These are phyloP conservation scores for Drosophila ustulata DNA, from an alignment of 2,888 invertebrate species.

Conservation along the genomic window DNA sequence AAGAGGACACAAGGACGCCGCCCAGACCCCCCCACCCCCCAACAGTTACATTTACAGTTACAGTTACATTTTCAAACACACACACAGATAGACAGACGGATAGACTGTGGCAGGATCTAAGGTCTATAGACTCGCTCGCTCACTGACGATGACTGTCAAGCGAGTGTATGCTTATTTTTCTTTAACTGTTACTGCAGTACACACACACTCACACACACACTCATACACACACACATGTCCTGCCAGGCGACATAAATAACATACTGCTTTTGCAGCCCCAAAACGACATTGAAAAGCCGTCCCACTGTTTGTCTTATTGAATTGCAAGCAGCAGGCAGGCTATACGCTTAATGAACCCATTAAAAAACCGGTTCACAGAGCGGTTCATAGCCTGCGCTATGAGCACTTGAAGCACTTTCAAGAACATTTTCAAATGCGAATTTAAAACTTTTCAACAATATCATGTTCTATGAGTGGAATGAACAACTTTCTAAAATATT, in stretches of 20 bases:
- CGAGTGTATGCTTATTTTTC: constrained; percentile 68
- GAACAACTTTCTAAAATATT: too few species aligned
- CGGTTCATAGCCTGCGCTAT: neutral
- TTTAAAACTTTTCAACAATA: neutral
- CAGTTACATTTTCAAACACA: constrained; percentile 8
- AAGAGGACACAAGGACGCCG: constrained; percentile 11
- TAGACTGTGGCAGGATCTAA: constrained; percentile 16
- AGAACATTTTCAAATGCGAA: neutral
- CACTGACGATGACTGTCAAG: constrained; percentile 11
- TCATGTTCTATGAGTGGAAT: too few species aligned
- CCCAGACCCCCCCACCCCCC: neutral
- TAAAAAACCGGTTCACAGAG: neutral
- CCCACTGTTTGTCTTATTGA: constrained; percentile 4
- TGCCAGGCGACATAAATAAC: constrained; percentile 53
- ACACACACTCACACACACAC: constrained; percentile 16
- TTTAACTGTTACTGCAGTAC: constrained; percentile 54
- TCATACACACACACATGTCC: constrained; percentile 7
- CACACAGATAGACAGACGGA: neutral
- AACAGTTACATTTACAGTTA: constrained; percentile 20
- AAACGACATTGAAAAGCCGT: constrained; percentile 14
- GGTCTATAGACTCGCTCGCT: constrained; percentile 34
- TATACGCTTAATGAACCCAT: neutral
- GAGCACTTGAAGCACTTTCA: too few species aligned
- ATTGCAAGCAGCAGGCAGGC: neutral
- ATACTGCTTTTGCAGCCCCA: constrained; percentile 16